Evolutionary conservation across 2,888 invertebrate genomes (phyloP).

Genomic region (Synergus gifuensis): DNA sequence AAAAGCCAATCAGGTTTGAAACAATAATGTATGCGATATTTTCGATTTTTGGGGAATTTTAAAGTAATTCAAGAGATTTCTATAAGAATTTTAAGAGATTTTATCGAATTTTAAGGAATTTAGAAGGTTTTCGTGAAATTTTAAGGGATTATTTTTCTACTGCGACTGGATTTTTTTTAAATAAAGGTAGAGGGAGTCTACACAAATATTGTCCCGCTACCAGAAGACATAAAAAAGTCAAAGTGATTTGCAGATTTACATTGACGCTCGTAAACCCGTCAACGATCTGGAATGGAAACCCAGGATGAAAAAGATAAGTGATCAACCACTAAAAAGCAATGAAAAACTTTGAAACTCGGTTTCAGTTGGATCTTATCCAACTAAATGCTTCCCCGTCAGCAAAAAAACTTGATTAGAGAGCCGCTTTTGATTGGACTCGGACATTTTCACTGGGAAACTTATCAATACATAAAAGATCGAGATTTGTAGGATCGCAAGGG

Average conservation of each 20-base stretch:
- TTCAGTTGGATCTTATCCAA: constrained; percentile 32
- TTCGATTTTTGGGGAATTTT: no score
- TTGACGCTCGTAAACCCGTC: constrained; percentile 33
- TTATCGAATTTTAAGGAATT: no score
- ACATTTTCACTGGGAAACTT: constrained; percentile 9
- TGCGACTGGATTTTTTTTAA: no score
- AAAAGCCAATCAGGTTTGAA: no score
- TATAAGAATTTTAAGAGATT: no score
- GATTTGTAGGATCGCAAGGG: not conserved
- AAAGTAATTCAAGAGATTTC: no score
- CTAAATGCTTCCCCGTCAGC: constrained; percentile 19
- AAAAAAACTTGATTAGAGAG: constrained; percentile 26
- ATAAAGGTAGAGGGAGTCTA: no score
- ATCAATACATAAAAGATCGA: constrained; percentile 18
- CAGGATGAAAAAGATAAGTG: constrained; percentile 32
- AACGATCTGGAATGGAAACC: constrained; percentile 12
- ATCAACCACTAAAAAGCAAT: constrained; percentile 28
- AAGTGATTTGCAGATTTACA: constrained; percentile 27
- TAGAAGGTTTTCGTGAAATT: no score
- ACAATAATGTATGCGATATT: no score
- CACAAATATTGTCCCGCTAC: not conserved
- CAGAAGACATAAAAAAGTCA: not conserved
- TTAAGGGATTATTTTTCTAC: no score
- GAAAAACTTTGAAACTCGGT: constrained; percentile 20
- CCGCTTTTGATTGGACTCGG: not conserved